Base-by-base conservation (phyloP, 2,797 vertebrate species). In the Chaunax sp. region DNA sequence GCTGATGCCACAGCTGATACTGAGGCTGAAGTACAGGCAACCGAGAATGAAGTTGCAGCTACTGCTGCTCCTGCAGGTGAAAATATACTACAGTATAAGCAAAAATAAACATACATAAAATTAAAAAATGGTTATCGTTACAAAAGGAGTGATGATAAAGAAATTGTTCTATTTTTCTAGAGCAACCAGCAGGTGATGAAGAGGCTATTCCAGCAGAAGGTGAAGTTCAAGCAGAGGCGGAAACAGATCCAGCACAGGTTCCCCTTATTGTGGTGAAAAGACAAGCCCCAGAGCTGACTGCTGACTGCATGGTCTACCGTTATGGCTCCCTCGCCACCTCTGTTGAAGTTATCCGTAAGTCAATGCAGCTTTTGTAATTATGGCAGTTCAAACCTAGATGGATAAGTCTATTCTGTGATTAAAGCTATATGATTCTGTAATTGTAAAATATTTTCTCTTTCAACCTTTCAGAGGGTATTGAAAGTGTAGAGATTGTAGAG, bases 401-500 rank as follows among this genome's bases (percentile, higher is more conserved):
- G 1, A 33, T 43, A 37, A 11, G 2, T 14, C 20, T 19, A 12
- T 66, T 19, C 6, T 51, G 57, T 33, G 46, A 72, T 22, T 3
- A 3, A 50, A 56, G 63, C 0, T 18, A 2, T 10, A 1, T 25
- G 3, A 11, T 57, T 70, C 33, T 14, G 41, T 7, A 19, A 6
- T 43, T 2, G 7, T 60, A 68, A 60, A 9, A 10, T 52, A n/a
- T 53, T 1, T 26, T 16, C n/a, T 71, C 15, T 67, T 78, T 75
- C 30, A 41, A 55, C 9, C 40, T 20, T 69, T 2, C 90, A 98
- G 97, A 96, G 95, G 96, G 95, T 2, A 97, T 99, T 54, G 96
- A 98, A 88, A 97, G 92, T 72, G 95, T 95, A 35, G 94, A 96
- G 92, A 97, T 98, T 63, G 92, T 97, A 50, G 93, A 97, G 77